phyloP scores from a whole-genome alignment of 2,113 vertebrate genomes.

The Halcyon senegalensis region DNA sequence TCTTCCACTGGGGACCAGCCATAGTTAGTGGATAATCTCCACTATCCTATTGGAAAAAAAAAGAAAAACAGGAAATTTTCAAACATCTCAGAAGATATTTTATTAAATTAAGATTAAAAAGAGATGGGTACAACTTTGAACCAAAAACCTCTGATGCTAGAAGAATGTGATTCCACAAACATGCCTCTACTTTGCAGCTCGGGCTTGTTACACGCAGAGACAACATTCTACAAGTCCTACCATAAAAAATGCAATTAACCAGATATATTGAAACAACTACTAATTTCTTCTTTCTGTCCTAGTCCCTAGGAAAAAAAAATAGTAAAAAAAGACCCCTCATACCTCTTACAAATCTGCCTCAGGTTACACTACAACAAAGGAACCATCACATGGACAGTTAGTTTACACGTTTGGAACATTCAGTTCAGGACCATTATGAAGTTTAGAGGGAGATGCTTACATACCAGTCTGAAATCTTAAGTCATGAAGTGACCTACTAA shows the following conservation, averaged over 20 bases:
- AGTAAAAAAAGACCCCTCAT: background rate
- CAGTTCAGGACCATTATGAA: background rate
- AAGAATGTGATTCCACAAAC: background rate
- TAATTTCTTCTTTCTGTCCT: background rate
- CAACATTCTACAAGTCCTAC: background rate
- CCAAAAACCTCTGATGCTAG: background rate
- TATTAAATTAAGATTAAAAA: background rate
- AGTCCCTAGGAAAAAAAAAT: background rate
- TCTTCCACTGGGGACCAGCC: constrained; percentile 99
- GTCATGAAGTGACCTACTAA: background rate
- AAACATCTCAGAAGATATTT: background rate
- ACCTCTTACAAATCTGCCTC: background rate
- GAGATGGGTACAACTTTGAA: background rate
- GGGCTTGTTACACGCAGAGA: background rate
- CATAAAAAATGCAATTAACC: background rate
- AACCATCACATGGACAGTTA: background rate
- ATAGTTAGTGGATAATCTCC: constrained; percentile 98
- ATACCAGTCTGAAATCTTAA: background rate
- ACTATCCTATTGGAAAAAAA: constrained; percentile 84
- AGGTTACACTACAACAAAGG: background rate
- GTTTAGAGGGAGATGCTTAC: background rate
- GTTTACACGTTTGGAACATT: background rate
- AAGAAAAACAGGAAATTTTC: background rate
- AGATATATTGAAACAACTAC: background rate
- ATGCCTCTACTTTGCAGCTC: background rate